Evolutionary conservation across 2,113 vertebrate genomes (phyloP), one percentile per base, ranked within the genome.

Genomic region (Gobius niger): DNA sequence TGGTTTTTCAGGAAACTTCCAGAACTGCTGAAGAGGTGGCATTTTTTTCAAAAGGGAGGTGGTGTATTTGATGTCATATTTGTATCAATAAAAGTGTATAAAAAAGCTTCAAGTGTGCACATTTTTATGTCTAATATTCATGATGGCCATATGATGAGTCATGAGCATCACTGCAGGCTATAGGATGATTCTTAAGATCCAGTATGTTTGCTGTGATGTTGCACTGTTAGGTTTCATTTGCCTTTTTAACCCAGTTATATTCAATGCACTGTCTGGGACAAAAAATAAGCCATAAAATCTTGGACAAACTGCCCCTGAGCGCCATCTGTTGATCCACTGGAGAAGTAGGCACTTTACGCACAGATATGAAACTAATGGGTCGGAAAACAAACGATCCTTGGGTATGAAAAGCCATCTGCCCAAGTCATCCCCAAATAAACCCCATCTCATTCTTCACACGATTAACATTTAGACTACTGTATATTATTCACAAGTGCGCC

Each of bases 291-390:
- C 72, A 70, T 72, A 40, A 70, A 59, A 69, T 71, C 73, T 67
- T 70, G 53, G 76, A 46, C 69, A 66, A 81, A 81, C 65, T 67
- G 61, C 78, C 70, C 78, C 76, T 44, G 8, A 82, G 81, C 78
- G 65, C 81, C 85, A 88, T 86, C 82, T 90, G 88, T 63, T 86
- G 73, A 75, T 82, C 68, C 75, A 64, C 72, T 76, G 79, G 64
- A 85, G 77, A 44, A 75, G 42, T 53, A 18, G 44, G 34, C 67
- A 61, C 81, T 85, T 87, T 77, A 80, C 81, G 83, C 82, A 77
- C 73, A 83, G 86, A 88, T 87, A 74, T 75, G 67, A 83, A 88
- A 84, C 61, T 74, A 80, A 89, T 75, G 85, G 80, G 76, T 64
- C 65, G 83, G 76, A 82, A 68, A 73, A 34, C 78, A 47, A 77